Evolutionary conservation across 1,140 invertebrate species (phyloP).

Genomic region (Lineus longissimus): DNA sequence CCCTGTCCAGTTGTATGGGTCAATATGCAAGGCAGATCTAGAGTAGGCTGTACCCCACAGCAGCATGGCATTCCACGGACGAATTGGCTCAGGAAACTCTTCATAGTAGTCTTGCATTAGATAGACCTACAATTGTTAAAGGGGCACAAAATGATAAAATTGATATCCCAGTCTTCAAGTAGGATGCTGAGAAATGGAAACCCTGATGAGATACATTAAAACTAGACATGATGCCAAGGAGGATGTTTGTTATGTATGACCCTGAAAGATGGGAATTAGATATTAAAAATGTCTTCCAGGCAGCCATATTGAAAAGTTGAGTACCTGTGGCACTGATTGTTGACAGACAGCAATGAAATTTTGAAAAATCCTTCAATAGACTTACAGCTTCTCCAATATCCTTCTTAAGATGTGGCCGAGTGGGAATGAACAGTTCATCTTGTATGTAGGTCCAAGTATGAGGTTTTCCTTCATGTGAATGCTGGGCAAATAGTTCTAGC

Average conservation of each 20-base stretch:
- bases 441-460: slow-evolving; percentile 44
- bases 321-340: too few species aligned
- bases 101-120: slow-evolving; percentile 46
- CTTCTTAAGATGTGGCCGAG: slow-evolving; percentile 30
- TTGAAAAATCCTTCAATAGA: too few species aligned
- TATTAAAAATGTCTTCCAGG: too few species aligned
- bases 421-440: slow-evolving; percentile 48
- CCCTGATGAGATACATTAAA: background rate
- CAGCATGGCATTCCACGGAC: slow-evolving; percentile 48
- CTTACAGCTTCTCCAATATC: slow-evolving; percentile 40
- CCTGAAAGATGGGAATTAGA: too few species aligned
- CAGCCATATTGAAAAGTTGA: too few species aligned
- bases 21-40: slow-evolving; percentile 48
- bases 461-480: slow-evolving; percentile 6
- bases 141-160: too few species aligned
- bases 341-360: too few species aligned
- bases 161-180: background rate
- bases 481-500: slow-evolving; percentile 26
- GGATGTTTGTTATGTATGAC: too few species aligned
- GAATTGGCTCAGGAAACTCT: slow-evolving; percentile 39
- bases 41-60: slow-evolving; percentile 49
- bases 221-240: too few species aligned
- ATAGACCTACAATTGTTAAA: slow-evolving; percentile 30
- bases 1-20: slow-evolving; percentile 54
- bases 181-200: background rate